Base-by-base conservation (phyloP, 2,797 vertebrate species). In the Falco berigora region DNA sequence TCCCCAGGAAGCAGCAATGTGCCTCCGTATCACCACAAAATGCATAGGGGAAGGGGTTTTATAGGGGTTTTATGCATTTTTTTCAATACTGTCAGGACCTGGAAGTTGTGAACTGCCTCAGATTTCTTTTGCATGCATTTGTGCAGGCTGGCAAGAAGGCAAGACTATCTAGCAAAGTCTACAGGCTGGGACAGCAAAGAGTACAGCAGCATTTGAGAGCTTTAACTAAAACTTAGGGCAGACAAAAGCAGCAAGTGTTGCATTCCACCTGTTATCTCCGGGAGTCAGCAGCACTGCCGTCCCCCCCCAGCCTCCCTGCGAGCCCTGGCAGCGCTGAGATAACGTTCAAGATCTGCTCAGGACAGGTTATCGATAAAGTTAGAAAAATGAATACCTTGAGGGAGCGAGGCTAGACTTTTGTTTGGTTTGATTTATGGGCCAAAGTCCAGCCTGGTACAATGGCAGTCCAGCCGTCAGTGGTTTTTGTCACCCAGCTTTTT, bases 251-350 rank as follows among this genome's bases (percentile, higher is more conserved):
- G 59, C 4, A 17, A 36, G 71, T 78, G 55, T 69, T 91, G 90
- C 92, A 63, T 93, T 88, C 96, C 93, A 94, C 92, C 96, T 95
- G 93, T 94, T 93, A 90, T 83, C 92, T 96, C 20, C 18, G 74
- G 55, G 22, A 88, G 34, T 14, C 91, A 64, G 87, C 88, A 64
- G 88, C 38, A 7, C 75, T 81, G 84, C 90, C 81, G 84, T 58
- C 77, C 66, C 81, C 90, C 90, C 85, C 28, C 91, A 84, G 89
- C 92, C 61, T 85, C 74, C 85, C 91, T 38, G 69, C 86, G 67
- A 90, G 76, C 14, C 94, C 74, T 42, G 94, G 91, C 94, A 92
- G 88, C 10, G 1, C 89, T 5, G 1, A 90, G 86, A 71, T 93
- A 92, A 80, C 85, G 3, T n/a, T 52, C 74, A 6, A 85, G 93